Base-by-base conservation (phyloP, 2,888 invertebrate genomes). In the Zhuqinia jingwanae region DNA sequence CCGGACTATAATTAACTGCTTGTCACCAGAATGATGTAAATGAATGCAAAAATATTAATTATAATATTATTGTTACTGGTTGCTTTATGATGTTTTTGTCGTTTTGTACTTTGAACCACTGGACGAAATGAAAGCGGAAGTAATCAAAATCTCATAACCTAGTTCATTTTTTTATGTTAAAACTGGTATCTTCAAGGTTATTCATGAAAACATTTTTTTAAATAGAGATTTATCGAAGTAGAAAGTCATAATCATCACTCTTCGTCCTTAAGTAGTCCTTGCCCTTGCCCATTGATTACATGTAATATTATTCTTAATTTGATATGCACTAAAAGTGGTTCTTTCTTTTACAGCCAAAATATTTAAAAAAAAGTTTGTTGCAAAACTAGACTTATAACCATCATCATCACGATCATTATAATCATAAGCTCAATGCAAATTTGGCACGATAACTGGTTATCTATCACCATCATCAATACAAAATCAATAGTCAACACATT, bases 111-210 rank as follows among this genome's bases (percentile, higher is more conserved):
- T n/a, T n/a, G n/a, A n/a, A n/a, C n/a, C n/a, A n/a, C n/a, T n/a
- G n/a, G n/a, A n/a, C n/a, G n/a, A n/a, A n/a, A n/a, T n/a, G n/a
- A 50, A 82, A 78, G 70, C 85, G 85, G 78, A 85, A 85, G 85
- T 42, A 27, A 25, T 68, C 22, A n/a, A n/a, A 75, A 17, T 17
- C n/a, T 56, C 36, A 2, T 85, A 78, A 85, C 68, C 85, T 85
- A 78, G 78, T 78, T 85, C 78, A 85, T 78, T 85, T 78, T 53
- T 75, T 63, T 63, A n/a, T 17, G 58, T 50, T 15, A 58, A 78
- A 85, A 85, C 78, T 78, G 17, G 78, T 60, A 56, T 70, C 25
- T 70, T 85, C 78, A 77, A 82, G 82, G 82, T 82, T 82, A 75
- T 45, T 36, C 75, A 58, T 10, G 15, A 22, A 58, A 22, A 58